These are phyloP conservation scores for Eudorcas thomsonii DNA, from an alignment of 2,113 vertebrate genomes.

Conservation along the genomic window DNA sequence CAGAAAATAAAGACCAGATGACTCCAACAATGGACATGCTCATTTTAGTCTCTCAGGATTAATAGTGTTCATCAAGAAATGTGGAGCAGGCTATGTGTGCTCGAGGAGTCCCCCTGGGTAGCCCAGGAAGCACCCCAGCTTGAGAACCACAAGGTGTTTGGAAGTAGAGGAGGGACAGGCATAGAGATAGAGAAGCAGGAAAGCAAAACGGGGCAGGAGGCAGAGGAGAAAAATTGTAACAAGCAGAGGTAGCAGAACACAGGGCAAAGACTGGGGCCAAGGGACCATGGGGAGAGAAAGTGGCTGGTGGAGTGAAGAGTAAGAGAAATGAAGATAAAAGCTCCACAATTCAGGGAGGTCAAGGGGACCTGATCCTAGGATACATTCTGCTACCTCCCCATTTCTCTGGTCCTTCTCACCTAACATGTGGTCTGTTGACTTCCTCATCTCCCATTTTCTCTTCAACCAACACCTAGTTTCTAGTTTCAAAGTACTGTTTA, in stretches of 20 bases:
- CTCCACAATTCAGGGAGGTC: neutral
- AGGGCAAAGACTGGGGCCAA: neutral
- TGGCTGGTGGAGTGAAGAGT: neutral
- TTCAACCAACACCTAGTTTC: neutral
- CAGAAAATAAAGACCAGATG: conserved; percentile 41
- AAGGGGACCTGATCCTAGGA: neutral
- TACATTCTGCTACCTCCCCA: neutral
- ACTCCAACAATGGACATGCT: neutral
- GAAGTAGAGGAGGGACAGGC: neutral
- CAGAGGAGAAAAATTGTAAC: neutral
- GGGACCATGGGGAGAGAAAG: neutral
- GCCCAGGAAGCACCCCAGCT: neutral
- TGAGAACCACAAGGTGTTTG: neutral
- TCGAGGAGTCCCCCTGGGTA: neutral
- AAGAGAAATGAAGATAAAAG: neutral
- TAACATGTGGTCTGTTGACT: neutral
- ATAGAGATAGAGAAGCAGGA: neutral
- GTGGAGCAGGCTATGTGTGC: neutral
- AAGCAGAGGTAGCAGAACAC: neutral
- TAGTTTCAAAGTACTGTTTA: neutral
- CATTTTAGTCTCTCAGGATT: conserved; percentile 4
- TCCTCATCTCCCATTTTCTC: neutral
- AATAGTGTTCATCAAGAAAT: conserved; percentile 14
- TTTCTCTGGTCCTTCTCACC: neutral
- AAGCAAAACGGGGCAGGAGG: neutral